phyloP scores from a whole-genome alignment of 2,113 vertebrate species.

The Cynopterus brachyotis region DNA sequence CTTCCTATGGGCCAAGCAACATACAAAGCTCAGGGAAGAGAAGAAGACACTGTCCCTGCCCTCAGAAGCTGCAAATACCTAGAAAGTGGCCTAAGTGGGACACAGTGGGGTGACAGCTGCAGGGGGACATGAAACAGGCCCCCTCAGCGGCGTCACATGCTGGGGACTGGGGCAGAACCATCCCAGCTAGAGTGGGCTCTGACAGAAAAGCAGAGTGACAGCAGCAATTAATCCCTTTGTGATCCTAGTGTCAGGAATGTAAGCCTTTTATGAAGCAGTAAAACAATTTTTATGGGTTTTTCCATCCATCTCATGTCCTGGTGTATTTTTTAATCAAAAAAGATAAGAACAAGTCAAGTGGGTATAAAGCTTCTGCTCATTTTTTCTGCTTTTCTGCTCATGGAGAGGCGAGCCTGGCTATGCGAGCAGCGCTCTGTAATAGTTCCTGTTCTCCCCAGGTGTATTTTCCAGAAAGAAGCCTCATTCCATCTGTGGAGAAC shows the following conservation, averaged over 20 bases:
- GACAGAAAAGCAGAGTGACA: conserved; percentile 31
- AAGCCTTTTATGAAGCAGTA: conserved; percentile 77
- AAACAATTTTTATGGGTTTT: conserved; percentile 75
- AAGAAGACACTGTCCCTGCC: neutral
- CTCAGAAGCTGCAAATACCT: neutral
- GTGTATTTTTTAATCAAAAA: conserved; percentile 78
- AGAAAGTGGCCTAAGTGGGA: fast-evolving
- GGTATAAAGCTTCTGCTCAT: conserved; percentile 57
- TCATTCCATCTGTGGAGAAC: neutral
- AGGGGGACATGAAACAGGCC: neutral
- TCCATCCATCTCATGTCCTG: conserved; percentile 73
- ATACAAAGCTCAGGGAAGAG: neutral
- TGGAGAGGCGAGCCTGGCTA: neutral
- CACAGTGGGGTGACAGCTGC: neutral
- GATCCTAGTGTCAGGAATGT: conserved; percentile 73
- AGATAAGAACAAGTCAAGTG: conserved; percentile 70
- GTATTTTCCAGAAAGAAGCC: neutral
- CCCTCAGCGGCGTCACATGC: neutral
- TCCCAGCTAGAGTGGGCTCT: conserved; percentile 4
- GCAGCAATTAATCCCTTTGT: conserved; percentile 70
- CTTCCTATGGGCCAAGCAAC: neutral
- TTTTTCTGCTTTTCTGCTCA: conserved; percentile 47
- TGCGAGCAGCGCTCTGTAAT: fast-evolving
- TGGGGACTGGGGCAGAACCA: neutral
- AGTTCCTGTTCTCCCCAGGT: neutral